Base-by-base conservation (phyloP, 2,888 invertebrate species). In the Seira ritae region DNA sequence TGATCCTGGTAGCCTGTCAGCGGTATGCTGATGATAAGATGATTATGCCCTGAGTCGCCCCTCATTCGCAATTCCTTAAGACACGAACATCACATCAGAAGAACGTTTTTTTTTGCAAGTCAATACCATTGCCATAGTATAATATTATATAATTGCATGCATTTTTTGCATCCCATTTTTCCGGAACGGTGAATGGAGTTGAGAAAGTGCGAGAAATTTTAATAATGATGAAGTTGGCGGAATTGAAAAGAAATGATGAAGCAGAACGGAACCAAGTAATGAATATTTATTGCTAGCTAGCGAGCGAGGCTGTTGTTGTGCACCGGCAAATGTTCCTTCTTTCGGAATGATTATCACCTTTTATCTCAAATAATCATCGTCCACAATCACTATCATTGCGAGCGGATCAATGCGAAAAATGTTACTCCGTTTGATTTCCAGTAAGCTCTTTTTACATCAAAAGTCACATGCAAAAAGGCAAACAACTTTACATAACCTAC, bases 261-360 rank as follows among this genome's bases (percentile, higher is more conserved):
- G 46, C 72, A 65, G 79, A 79, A 72, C 42, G 62, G 62, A 62
- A 62, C 50, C 69, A 46, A 20, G 68, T 46, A 74, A 68, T 73
- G 42, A 24, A 66, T 31, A 62, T 62, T 62, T 62, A 62, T 62
- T 62, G 22, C 62, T n/a, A 62, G 22, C 62, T 31, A 8, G 31
- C 31, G 2, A 67, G 72, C 6, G 55, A 8, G 15, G 55, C 31
- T 31, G 55, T 62, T 73, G 24, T 55, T 65, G 46, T 55, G 67
- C 42, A 20, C 62, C 62, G 62, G 62, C 62, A 62, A 62, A 62
- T 62, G 62, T 62, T 62, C 62, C 62, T 62, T n/a, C n/a, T 62
- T 62, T 22, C 67, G 66, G 67, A 72, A 68, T 80, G 80, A 80
- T 80, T 80, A 80, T 67, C 80, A 80, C 80, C 80, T 80, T 73